Base-by-base conservation (phyloP, 2,888 invertebrate species). In the Adelphocoris suturalis region DNA sequence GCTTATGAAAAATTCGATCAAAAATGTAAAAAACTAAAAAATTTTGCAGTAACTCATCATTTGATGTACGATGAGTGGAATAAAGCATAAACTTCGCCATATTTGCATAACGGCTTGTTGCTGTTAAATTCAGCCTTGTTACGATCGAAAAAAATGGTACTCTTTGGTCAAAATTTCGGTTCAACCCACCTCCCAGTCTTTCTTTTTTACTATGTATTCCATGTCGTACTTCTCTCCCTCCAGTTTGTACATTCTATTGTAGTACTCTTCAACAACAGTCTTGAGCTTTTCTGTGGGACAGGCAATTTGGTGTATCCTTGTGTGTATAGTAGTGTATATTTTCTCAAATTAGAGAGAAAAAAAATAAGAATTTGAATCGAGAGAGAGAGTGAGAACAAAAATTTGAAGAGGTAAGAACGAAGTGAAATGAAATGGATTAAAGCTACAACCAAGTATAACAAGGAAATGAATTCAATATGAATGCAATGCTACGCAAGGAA, bases 211-310 rank as follows among this genome's bases (percentile, higher is more conserved):
- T 95, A 97, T 95, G 95, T 97, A 97, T 96, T 99, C 99, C 96
- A 99, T 96, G 96, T 99, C 99, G 95, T 97, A 99, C 95, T 99
- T 99, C 94, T 96, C 95, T 93, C 97, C 97, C 96, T 99, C 99
- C 95, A 99, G 96, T 93, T 95, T 94, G 94, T 94, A 94, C 95
- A 99, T 97, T 95, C 97, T 97, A 93, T 96, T 95, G 95, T 99
- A 96, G 95, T 98, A 97, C 93, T 96, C 96, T 95, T 96, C 96
- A 95, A 95, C 94, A 94, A 96, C 95, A 94, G 95, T 95, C 95
- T 95, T 96, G 95, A 97, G 92, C 94, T 95, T 94, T 94, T 97
- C 97, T 97, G 96, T 94, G 86, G 91, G 91, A 91, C 90, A 91
- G 78, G 88, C 88, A 88, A 55, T 5, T 46, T 46, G 47, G 78